phyloP scores from a whole-genome alignment of 2,113 vertebrate species.

The Tyto alba region DNA sequence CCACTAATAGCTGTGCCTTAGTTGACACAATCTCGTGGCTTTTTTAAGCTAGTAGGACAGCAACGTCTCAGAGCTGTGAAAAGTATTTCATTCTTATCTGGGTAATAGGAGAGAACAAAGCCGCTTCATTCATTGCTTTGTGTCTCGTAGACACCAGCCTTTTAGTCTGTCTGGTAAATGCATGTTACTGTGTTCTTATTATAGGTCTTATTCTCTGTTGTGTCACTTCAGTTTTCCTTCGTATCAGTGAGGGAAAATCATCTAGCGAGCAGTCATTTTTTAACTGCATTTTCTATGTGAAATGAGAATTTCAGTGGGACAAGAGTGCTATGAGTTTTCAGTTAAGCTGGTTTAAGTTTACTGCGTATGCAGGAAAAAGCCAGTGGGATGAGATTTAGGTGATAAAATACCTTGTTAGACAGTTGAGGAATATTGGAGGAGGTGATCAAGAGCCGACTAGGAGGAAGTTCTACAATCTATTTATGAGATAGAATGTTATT shows the following conservation, averaged over 20 bases:
- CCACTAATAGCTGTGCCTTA: constrained; percentile 8
- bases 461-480: not conserved
- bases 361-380: not conserved
- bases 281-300: not conserved
- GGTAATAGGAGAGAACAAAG: not conserved
- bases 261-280: not conserved
- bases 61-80: not conserved
- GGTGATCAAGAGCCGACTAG: not conserved
- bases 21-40: not conserved
- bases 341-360: not conserved
- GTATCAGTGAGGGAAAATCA: not conserved
- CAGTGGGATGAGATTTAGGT: constrained; percentile 2
- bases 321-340: not conserved
- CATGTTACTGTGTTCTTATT: not conserved
- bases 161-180: constrained; percentile 2
- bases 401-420: not conserved
- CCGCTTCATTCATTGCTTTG: not conserved
- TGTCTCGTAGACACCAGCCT: not conserved
- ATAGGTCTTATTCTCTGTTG: not conserved
- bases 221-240: not conserved
- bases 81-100: not conserved
- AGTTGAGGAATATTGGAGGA: not conserved
- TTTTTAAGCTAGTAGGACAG: not conserved
- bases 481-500: not conserved
- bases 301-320: not conserved